A percentile compares a stretch with the other conserved stretches of the same genome.
Conservation (phyloP, 2,888 invertebrate genomes). For the Acrobasis consociella region DNA sequence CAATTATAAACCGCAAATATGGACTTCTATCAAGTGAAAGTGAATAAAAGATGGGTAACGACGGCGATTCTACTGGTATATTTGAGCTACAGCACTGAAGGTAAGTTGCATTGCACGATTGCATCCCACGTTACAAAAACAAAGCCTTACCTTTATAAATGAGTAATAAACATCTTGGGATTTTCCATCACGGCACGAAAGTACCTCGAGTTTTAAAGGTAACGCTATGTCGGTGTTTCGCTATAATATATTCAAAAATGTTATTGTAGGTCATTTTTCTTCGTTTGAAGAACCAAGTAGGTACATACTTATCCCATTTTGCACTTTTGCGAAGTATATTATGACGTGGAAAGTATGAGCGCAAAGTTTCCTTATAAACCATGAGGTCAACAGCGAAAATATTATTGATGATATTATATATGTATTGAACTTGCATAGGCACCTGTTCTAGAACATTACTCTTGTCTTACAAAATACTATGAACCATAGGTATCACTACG, state of each 20-base stretch:
- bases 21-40: constrained; percentile 27
- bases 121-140: constrained; percentile 30
- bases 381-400: too few relatives aligned
- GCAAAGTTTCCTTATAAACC: too few relatives aligned
- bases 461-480: too few relatives aligned
- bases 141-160: constrained; percentile 25
- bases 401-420: too few relatives aligned
- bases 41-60: constrained; percentile 25
- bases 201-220: background rate
- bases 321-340: background rate
- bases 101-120: constrained; percentile 26
- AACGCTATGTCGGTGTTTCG: background rate
- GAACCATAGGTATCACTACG: too few relatives aligned
- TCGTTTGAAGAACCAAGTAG: background rate
- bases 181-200: constrained; percentile 8
- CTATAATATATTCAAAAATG: constrained; percentile 15
- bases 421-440: too few relatives aligned
- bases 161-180: constrained; percentile 20
- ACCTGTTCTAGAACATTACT: too few relatives aligned
- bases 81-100: constrained; percentile 25
- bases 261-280: constrained; percentile 21
- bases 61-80: constrained; percentile 25
- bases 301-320: background rate
- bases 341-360: constrained; percentile 2
- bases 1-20: constrained; percentile 2